Conservation (phyloP, 2,113 vertebrate genomes). For the Muntiacus muntjak region DNA sequence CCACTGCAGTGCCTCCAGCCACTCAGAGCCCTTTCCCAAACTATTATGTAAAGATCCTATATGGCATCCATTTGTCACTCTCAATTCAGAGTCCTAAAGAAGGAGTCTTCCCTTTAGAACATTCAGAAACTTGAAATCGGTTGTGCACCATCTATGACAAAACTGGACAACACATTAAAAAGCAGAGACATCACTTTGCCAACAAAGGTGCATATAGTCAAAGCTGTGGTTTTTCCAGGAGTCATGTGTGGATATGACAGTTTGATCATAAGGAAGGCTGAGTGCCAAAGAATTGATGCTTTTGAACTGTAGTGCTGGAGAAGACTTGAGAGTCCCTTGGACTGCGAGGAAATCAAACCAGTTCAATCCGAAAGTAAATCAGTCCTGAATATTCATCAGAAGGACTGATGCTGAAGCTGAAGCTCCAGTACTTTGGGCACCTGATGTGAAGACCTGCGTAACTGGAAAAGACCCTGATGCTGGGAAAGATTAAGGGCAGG, state of each 20-base stretch:
- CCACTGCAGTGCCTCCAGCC: accelerated
- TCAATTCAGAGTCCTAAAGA: not conserved
- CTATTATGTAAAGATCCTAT: too few species aligned
- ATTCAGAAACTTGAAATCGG: not conserved
- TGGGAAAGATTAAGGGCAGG: not conserved
- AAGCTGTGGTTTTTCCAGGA: not conserved
- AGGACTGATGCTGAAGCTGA: not conserved
- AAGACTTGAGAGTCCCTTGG: not conserved
- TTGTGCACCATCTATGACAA: accelerated
- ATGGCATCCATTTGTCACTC: too few species aligned
- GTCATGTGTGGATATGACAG: not conserved
- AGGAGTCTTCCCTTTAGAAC: not conserved
- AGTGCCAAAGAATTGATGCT: not conserved
- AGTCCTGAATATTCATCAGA: accelerated
- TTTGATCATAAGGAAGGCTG: not conserved
- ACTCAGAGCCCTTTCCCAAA: not conserved
- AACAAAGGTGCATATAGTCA: not conserved
- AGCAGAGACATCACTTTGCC: not conserved
- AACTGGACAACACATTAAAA: not conserved
- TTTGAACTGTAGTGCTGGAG: not conserved
- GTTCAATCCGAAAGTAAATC: not conserved
- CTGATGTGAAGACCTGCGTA: not conserved
- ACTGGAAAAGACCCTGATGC: not conserved
- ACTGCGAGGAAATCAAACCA: accelerated
- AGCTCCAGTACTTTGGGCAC: not conserved